Conservation (phyloP, 2,797 vertebrate genomes). For the Helarctos malayanus region DNA sequence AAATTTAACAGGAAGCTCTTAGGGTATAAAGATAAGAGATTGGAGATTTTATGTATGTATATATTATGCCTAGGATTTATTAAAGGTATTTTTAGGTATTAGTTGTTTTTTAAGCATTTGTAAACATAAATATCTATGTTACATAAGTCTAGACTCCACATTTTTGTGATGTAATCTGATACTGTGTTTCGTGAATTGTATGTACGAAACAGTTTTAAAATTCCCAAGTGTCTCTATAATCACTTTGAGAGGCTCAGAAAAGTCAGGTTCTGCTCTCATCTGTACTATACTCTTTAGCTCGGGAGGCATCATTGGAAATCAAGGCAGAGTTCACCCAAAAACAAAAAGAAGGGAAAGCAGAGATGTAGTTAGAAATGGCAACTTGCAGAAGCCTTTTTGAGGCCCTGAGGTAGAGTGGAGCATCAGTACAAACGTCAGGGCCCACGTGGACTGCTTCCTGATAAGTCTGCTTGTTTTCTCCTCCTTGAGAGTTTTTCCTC, state of each 20-base stretch:
- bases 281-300: not conserved
- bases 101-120: slow-evolving; percentile 23
- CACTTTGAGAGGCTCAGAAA: not conserved
- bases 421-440: not conserved
- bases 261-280: not conserved
- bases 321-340: slow-evolving; percentile 30
- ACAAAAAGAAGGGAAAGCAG: not conserved
- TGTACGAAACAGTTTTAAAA: slow-evolving; percentile 51
- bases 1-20: slow-evolving; percentile 14
- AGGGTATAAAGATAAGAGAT: slow-evolving; percentile 1
- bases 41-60: too few species aligned
- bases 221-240: slow-evolving; percentile 41
- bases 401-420: not conserved
- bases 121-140: not conserved
- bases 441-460: not conserved
- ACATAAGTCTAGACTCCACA: slow-evolving; percentile 1
- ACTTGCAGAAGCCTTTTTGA: not conserved
- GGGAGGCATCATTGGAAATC: not conserved
- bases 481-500: not conserved
- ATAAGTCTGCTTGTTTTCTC: not conserved
- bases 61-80: not conserved
- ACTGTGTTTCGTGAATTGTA: slow-evolving; percentile 6
- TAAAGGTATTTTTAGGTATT: not conserved
- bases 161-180: slow-evolving; percentile 47
- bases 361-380: not conserved